Conservation (phyloP, 2,113 vertebrate species). For the Zosterops borbonicus region DNA sequence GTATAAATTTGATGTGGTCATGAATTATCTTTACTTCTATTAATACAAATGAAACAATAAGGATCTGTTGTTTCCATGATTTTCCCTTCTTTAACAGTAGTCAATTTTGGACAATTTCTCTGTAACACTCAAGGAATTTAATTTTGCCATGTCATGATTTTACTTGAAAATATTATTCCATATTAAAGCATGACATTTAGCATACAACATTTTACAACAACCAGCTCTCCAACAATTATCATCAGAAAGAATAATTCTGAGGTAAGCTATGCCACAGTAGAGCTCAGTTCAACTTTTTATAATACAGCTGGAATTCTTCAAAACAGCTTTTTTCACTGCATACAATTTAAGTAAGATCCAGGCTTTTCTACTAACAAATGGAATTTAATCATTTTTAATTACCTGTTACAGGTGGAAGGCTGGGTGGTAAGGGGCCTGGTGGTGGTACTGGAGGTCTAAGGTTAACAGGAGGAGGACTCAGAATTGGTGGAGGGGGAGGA, state of each 20-base stretch:
- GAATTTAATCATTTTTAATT: background rate
- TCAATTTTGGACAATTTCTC: background rate
- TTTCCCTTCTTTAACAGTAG: background rate
- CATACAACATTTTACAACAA: background rate
- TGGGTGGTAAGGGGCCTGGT: slow-evolving; percentile 88
- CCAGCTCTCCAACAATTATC: background rate
- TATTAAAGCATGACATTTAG: background rate
- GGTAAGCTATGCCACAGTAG: background rate
- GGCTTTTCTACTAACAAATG: background rate
- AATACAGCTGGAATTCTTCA: background rate
- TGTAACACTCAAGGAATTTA: background rate
- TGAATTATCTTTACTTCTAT: background rate
- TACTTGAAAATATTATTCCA: background rate
- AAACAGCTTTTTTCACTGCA: background rate
- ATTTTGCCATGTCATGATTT: background rate
- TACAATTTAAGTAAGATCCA: background rate
- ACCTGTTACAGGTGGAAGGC: slow-evolving; percentile 94
- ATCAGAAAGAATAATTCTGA: background rate
- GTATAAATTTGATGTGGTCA: background rate
- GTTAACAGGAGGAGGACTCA: slow-evolving; percentile 92
- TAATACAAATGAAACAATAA: background rate
- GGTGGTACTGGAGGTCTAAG: slow-evolving; percentile 91
- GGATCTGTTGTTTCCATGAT: background rate
- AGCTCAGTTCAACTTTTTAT: background rate
- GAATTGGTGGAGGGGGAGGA: slow-evolving; percentile 87